Base-by-base conservation (phyloP, 1,140 invertebrate species). In the Trachymyrmex septentrionalis region DNA sequence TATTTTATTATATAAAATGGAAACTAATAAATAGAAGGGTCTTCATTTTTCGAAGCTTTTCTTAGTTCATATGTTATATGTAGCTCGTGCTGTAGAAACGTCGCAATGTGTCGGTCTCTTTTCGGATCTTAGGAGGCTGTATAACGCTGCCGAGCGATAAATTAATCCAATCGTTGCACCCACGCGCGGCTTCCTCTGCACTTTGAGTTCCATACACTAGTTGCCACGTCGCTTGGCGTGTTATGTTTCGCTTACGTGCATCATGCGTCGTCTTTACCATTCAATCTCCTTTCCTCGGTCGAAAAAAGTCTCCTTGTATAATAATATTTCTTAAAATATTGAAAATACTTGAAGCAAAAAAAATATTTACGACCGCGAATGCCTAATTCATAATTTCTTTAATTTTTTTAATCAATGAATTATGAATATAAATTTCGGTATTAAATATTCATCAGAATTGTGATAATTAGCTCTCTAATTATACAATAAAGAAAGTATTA, bases 121-220 rank as follows among this genome's bases (percentile, higher is more conserved):
- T 64, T 66, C 53, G 67, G 24, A 82, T 82, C 67, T 82, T 73
- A 55, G 21, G 24, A 82, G 67, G 9, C 63, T 53, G 64, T 57
- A 53, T 81, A 88, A 84, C 67, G 88, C 87, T 90, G 78, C 86
- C 90, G 61, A 86, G 77, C 89, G 91, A 93, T 93, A 93, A 93
- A 93, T 93, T 92, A 92, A 93, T 92, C 88, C 91, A 87, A 91
- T 92, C 89, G 85, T 88, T 76, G 86, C 86, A 80, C 86, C 85
- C 86, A 90, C 90, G 88, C 87, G 57, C 78, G 75, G 55, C 73
- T 89, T 73, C 76, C 81, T 86, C 61, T 72, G 50, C 53, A 10
- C 66, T 84, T 72, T n/a, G 38, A 81, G 57, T 55, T 19, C 50
- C 21, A 38, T 76, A 24, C 4, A 64, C 38, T 59, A 44, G 55